Base-by-base conservation (phyloP, 2,797 vertebrate genomes). In the Aulostomus chinensis region DNA sequence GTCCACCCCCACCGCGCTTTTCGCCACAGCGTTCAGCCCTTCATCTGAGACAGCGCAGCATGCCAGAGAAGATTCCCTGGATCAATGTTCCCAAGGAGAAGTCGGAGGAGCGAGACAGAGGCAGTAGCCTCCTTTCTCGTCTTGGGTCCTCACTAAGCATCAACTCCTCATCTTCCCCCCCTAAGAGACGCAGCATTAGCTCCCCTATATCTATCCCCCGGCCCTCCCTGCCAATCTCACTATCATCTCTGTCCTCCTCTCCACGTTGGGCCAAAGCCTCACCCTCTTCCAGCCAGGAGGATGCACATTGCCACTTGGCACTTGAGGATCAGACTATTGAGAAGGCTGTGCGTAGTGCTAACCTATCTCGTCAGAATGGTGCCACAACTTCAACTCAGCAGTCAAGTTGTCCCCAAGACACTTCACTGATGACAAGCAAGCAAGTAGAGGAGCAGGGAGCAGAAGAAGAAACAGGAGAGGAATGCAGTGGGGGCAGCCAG, bases 1-100 rank as follows among this genome's bases (percentile, higher is more conserved):
- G 94, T 26, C 95, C 94, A 0, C 95, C 95, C 1, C 96, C 93
- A 2, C 95, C 95, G 35, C 63, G 58, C 5, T 61, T 78, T 16
- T n/a, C 18, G 1, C 36, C 53, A 0, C 41, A n/a, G 0, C 41
- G 28, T 11, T 54, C 77, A 0, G 72, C 25, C 2, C 26, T 37
- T 3, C 53, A 78, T 36, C 70, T 77, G 72, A 86, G 82, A 64
- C 91, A 80, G 71, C 60, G 64, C 66, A 92, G 90, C 80, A 93
- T 94, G 94, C 95, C 84, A 0, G 84, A 78, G 17, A 89, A 84
- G 63, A 68, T 86, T n/a, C 4, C 59, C 10, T 87, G 84, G 84
- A 68, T 84, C 12, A 78, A 40, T 1, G 9, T 37, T 13, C 38
- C 68, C 2, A 83, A 83, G 42, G 80, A 78, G 17, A 76, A 73